Evolutionary conservation across 2,797 vertebrate species (phyloP), one percentile per base, ranked within the genome.

Genomic region (Enteromius argenteus): DNA sequence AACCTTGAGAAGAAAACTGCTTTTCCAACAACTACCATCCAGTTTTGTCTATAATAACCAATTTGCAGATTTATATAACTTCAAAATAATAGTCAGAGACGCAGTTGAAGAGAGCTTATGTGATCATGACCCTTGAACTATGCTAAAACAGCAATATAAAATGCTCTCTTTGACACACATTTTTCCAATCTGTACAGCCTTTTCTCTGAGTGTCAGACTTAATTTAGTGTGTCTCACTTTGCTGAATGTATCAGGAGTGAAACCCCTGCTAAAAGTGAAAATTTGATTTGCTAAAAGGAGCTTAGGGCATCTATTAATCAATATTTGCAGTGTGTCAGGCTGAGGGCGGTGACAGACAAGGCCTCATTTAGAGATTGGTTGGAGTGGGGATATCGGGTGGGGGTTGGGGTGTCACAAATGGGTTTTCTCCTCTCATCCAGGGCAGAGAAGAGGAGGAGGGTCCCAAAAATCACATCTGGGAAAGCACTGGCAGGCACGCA

Each of bases 261-360:
- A 93, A 96, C 96, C 94, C 94, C 95, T 94, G 95, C 96, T 95
- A 96, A 96, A 97, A 97, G 96, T 96, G 96, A 96, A 96, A 96
- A 97, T 97, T 96, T 98, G 96, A 98, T 98, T 98, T 98, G 97
- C 96, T 98, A 98, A 98, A 98, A 98, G 96, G 96, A 97, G 97
- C 96, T 96, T 95, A 97, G 96, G 96, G 96, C 96, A 95, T 96
- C 96, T 97, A 97, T 97, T 96, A 98, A 98, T 98, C 97, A 98
- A 98, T 98, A 97, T 97, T 97, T 96, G 95, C 95, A 94, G 95
- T 96, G 95, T 97, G 96, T 96, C 96, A 96, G 95, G 93, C 92
- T 93, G 93, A 95, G 95, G 94, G 94, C 93, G 93, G 93, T 96
- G 95, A 96, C 92, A 96, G 96, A 96, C 95, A 96, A 85, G 94